Evolutionary conservation across 2,113 vertebrate genomes (phyloP).

Genomic region (Grallaria varia): DNA sequence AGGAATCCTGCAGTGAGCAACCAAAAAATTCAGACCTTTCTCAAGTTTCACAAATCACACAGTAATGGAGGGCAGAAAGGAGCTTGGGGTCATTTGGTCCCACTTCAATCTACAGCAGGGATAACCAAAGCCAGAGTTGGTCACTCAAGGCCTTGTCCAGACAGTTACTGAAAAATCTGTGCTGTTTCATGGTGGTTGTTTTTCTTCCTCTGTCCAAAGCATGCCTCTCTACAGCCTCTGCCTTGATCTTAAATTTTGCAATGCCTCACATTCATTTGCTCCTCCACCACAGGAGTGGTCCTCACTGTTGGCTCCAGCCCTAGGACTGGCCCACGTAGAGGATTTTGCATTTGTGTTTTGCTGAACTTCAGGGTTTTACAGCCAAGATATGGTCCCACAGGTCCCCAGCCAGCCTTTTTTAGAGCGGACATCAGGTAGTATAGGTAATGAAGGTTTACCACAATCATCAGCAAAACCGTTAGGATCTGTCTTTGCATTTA

Average conservation of each 20-base stretch:
- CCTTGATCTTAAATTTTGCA: background rate
- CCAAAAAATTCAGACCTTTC: background rate
- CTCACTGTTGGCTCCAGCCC: background rate
- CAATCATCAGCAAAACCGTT: background rate
- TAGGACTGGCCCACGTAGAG: background rate
- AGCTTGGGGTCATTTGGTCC: background rate
- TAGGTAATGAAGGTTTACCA: background rate
- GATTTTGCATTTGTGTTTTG: background rate
- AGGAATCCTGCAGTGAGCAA: background rate
- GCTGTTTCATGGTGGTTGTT: background rate
- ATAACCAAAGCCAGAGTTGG: background rate
- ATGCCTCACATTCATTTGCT: background rate
- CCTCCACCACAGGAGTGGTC: background rate
- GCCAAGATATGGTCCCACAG: background rate
- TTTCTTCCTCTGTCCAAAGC: background rate
- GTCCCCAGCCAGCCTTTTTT: background rate
- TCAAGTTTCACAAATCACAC: background rate
- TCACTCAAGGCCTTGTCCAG: background rate
- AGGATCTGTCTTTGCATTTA: background rate
- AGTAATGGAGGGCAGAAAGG: background rate
- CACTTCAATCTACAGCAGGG: background rate
- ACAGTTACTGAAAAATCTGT: background rate
- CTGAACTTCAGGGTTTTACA: background rate
- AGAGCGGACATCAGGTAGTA: background rate
- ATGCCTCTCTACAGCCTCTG: background rate